A percentile compares a stretch with the other conserved stretches of the same genome.
phyloP scores from a whole-genome alignment of 2,797 vertebrate genomes.

The Macroramphosus scolopax region DNA sequence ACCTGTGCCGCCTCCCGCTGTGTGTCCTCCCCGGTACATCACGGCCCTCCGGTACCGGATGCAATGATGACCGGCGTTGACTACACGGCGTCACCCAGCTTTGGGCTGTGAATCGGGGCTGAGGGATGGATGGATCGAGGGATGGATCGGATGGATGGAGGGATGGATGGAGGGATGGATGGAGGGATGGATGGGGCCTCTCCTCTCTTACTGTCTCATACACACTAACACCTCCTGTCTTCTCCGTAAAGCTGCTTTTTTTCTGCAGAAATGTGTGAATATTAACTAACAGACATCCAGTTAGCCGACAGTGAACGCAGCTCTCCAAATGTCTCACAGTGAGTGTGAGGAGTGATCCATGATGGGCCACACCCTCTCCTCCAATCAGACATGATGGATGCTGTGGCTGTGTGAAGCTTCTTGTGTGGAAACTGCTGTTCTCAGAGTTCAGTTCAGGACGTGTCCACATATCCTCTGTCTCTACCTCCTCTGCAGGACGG shows the following conservation, averaged over 20 bases:
- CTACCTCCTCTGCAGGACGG: conserved; percentile 77
- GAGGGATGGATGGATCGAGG: conserved; percentile 2
- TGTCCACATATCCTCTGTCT: not conserved
- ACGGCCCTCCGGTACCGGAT: not conserved
- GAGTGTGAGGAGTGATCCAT: too few species aligned
- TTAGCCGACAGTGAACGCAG: too few species aligned
- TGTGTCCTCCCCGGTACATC: not conserved
- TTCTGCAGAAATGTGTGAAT: not conserved
- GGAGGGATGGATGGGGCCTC: conserved; percentile 32
- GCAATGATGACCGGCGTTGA: not conserved
- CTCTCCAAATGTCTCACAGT: too few species aligned
- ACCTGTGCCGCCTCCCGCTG: not conserved
- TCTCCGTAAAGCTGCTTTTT: not conserved
- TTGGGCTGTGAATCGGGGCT: conserved; percentile 19
- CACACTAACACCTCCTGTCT: too few species aligned
- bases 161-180: not conserved
- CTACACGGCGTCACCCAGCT: conserved; percentile 35
- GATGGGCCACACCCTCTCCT: not conserved
- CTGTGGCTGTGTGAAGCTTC: not conserved
- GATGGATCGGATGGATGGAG: too few species aligned
- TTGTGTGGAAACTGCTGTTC: not conserved
- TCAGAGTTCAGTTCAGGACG: not conserved
- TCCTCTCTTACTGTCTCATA: conserved; percentile 10
- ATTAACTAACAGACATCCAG: not conserved
- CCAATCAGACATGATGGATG: not conserved